Evolutionary conservation across 2,113 vertebrate species (phyloP).

Genomic region (Corynorhinus townsendii): DNA sequence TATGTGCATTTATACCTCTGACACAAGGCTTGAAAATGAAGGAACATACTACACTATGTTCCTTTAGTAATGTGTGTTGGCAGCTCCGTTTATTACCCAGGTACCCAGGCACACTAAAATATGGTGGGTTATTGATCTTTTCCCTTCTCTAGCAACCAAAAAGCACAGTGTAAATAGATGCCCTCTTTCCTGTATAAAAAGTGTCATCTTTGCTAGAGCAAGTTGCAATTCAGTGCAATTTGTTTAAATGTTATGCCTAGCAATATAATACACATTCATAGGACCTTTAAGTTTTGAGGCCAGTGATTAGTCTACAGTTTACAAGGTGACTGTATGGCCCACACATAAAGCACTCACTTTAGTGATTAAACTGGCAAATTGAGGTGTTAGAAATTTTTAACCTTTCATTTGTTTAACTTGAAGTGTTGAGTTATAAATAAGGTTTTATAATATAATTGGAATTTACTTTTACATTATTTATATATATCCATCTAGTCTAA

Average conservation of each 20-base stretch:
- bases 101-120: conserved; percentile 8
- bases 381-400: background rate
- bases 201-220: background rate
- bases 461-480: background rate
- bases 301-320: background rate
- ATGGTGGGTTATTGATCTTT: background rate
- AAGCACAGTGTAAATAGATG: background rate
- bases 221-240: background rate
- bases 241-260: background rate
- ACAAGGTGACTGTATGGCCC: background rate
- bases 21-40: conserved; percentile 51
- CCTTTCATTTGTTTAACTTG: background rate
- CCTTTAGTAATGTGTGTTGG: conserved; percentile 24
- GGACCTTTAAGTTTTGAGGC: background rate
- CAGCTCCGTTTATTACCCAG: conserved; percentile 1
- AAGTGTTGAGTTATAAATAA: background rate
- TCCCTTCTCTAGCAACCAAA: background rate
- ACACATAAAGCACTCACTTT: background rate
- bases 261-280: background rate
- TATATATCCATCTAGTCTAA: background rate
- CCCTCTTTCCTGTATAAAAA: background rate
- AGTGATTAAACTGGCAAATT: background rate
- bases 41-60: conserved; percentile 1
- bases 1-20: conserved; percentile 49
- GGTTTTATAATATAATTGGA: background rate